Percentiles rank a stretch among this genome's conserved stretches.
Conservation (phyloP, 2,888 invertebrate genomes). For the Terebella lapidaria region DNA sequence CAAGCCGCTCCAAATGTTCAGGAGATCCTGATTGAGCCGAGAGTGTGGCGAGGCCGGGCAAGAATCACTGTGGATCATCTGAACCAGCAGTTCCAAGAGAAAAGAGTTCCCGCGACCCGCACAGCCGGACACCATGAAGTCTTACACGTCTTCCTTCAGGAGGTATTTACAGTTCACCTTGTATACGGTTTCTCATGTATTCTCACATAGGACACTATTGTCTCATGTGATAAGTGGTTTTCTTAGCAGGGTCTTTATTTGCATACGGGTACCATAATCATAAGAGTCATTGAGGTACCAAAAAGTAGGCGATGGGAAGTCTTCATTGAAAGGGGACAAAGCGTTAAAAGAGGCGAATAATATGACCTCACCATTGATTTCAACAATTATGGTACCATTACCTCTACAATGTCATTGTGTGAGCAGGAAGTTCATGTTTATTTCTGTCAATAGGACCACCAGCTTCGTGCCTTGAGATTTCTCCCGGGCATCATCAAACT, state of each 20-base stretch:
- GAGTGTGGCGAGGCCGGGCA: constrained; percentile 29
- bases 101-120: not conserved
- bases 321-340: too few species aligned
- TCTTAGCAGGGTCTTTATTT: too few species aligned
- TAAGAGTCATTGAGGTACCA: too few species aligned
- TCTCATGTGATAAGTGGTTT: too few species aligned
- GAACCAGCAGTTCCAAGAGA: not conserved
- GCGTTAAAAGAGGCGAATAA: too few species aligned
- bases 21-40: constrained; percentile 11
- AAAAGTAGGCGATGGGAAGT: too few species aligned
- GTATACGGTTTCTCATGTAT: constrained; percentile 30
- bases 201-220: too few species aligned
- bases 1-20: too few species aligned
- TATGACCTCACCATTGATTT: too few species aligned
- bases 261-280: too few species aligned
- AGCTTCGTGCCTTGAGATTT: constrained; percentile 6
- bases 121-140: constrained; percentile 9
- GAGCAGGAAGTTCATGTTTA: constrained; percentile 15
- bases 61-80: not conserved
- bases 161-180: constrained; percentile 15
- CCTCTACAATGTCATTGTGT: too few species aligned
- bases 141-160: constrained; percentile 20
- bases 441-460: not conserved
- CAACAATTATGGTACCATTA: too few species aligned
- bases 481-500: constrained; percentile 32